Percentiles rank a stretch among this genome's conserved stretches.
Evolutionary conservation across 1,140 invertebrate species (phyloP).

Genomic region (Nylanderia fulva): DNA sequence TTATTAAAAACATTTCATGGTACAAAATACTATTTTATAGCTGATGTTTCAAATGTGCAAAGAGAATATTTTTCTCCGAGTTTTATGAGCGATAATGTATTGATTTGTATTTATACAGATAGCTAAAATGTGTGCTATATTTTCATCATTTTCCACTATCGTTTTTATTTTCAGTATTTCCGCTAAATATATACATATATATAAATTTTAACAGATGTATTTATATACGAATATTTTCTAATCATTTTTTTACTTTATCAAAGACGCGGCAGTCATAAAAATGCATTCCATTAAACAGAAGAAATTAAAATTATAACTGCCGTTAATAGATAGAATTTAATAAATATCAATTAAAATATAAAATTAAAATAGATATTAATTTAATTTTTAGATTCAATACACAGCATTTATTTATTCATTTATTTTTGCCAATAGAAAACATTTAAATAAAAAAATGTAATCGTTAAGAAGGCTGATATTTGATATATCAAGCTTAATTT

Average conservation of each 20-base stretch:
- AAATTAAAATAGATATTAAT: too few species aligned
- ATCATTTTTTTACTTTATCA: neutral
- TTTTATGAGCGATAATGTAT: neutral
- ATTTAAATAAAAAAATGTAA: neutral
- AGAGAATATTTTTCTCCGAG: neutral
- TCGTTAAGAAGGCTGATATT: neutral
- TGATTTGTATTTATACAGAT: neutral
- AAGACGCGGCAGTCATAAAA: neutral
- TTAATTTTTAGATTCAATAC: slow-evolving; percentile 2
- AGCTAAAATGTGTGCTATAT: neutral
- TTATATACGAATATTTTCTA: neutral
- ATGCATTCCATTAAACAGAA: neutral
- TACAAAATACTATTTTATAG: neutral
- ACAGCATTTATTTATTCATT: neutral
- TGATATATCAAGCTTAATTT: neutral
- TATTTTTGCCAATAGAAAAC: neutral
- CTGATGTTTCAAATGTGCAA: neutral
- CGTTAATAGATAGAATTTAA: neutral
- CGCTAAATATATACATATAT: neutral
- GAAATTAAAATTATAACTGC: neutral
- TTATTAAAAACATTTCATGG: neutral
- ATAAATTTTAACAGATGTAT: neutral
- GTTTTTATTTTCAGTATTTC: neutral
- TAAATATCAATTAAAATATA: too few species aligned
- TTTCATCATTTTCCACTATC: neutral